A percentile compares a stretch with the other conserved stretches of the same genome.
Conservation (phyloP, 35 echinoderm and acorn worm species). For the Apostichopus californicus region DNA sequence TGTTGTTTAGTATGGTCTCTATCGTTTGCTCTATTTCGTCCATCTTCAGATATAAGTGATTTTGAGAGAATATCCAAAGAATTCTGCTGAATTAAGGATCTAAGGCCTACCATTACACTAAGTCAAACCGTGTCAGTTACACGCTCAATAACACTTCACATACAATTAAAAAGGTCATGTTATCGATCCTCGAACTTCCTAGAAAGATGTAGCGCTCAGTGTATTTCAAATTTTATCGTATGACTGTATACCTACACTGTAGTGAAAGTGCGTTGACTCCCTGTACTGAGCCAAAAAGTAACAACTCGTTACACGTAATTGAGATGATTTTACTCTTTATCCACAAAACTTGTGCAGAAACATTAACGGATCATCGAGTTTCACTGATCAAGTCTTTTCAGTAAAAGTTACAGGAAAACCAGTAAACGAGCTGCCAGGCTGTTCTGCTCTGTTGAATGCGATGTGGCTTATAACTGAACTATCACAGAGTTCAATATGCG, state of each 20-base stretch:
- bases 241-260: not conserved
- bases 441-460: too few relatives aligned
- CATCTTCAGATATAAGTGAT: too few relatives aligned
- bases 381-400: not conserved
- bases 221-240: not conserved
- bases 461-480: too few relatives aligned
- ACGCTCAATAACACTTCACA: not conserved
- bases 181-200: not conserved
- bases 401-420: too few relatives aligned
- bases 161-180: not conserved
- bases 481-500: too few relatives aligned
- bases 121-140: too few relatives aligned
- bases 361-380: not conserved
- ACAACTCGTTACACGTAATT: not conserved
- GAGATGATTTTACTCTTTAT: not conserved
- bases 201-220: not conserved
- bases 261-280: not conserved
- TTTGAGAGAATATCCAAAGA: too few relatives aligned
- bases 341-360: not conserved
- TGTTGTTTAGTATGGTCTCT: too few relatives aligned
- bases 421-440: too few relatives aligned
- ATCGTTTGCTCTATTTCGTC: too few relatives aligned
- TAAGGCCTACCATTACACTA: too few relatives aligned
- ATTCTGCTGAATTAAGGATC: too few relatives aligned
- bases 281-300: not conserved